Evolutionary conservation across 1,140 invertebrate genomes (phyloP).

Genomic region (Lasioglossum baleicum): DNA sequence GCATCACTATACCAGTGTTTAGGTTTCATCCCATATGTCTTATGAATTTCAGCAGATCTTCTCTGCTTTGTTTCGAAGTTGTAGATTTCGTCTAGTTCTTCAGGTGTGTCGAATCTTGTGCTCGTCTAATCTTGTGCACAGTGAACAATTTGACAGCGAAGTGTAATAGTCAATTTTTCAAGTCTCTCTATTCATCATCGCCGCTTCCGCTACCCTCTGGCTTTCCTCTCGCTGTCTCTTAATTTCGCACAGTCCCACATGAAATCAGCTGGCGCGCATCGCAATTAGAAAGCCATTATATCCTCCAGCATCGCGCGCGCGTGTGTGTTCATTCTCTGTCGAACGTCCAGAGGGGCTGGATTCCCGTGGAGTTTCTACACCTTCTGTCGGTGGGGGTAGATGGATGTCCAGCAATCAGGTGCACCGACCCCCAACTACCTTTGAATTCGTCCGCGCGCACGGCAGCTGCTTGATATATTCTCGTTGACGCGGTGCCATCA

Average conservation of each 20-base stretch:
- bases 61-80: too few species aligned
- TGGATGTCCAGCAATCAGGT: conserved; percentile 68
- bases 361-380: conserved; percentile 50
- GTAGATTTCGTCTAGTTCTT: too few species aligned
- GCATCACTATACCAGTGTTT: too few species aligned
- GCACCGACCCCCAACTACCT: conserved; percentile 52
- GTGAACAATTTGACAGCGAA: too few species aligned
- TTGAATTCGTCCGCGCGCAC: conserved; percentile 45
- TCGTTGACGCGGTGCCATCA: conserved; percentile 56
- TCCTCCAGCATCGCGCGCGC: conserved; percentile 2
- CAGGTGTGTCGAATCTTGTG: too few species aligned
- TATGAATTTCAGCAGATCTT: too few species aligned
- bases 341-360: conserved; percentile 29
- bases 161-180: background rate
- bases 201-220: background rate
- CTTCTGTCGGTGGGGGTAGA: conserved; percentile 48
- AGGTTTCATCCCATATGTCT: too few species aligned
- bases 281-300: conserved; percentile 72
- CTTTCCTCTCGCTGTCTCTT: conserved; percentile 6
- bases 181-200: conserved; percentile 10
- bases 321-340: conserved; percentile 2
- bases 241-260: conserved; percentile 3
- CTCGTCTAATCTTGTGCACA: background rate
- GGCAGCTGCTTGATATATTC: conserved; percentile 55
- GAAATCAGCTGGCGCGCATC: conserved; percentile 17